Evolutionary conservation across 2,113 vertebrate genomes (phyloP), one percentile per base, ranked within the genome.

Genomic region (Aegotheles bennettii): DNA sequence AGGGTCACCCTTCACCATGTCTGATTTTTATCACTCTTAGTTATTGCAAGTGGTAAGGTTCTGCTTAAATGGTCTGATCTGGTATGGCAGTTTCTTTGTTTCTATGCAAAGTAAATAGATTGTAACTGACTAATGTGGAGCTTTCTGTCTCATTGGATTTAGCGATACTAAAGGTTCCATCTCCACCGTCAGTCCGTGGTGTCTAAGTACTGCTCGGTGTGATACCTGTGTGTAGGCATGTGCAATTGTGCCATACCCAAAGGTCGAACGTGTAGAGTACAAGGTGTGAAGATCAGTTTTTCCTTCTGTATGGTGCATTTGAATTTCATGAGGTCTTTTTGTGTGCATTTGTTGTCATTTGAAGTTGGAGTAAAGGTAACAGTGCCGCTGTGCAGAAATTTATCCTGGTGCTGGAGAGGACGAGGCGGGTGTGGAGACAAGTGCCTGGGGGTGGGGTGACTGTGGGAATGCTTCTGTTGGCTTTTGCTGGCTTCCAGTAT

Each of bases 31-130:
- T 96, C 92, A 90, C 79, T 94, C 76, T 86, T 90, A 74, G 91
- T 95, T 96, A 93, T 93, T 96, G 88, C 92, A 96, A 92, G 76
- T 91, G 71, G 85, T 93, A 65, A 54, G 60, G 73, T 93, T 94
- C 92, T 95, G 94, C 92, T 74, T 92, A 96, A 93, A 96, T 85
- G 68, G 75, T 91, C 73, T 97, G 90, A 97, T 97, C 29, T 70
- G 75, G 35, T 90, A 90, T 97, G 96, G 95, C 92, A 96, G 93
- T 93, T 96, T 93, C 93, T 97, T 97, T 97, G 94, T 95, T 96
- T 94, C 79, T 90, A 93, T 91, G 93, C 95, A 93, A 90, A 97
- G 92, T 96, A 95, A 95, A 92, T 95, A 96, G 94, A 90, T 95
- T 95, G 95, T 95, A 95, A 90, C 94, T 97, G 94, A 97, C 90